Base-by-base conservation (phyloP, 2,113 vertebrate species). In the Charadrius vociferus region DNA sequence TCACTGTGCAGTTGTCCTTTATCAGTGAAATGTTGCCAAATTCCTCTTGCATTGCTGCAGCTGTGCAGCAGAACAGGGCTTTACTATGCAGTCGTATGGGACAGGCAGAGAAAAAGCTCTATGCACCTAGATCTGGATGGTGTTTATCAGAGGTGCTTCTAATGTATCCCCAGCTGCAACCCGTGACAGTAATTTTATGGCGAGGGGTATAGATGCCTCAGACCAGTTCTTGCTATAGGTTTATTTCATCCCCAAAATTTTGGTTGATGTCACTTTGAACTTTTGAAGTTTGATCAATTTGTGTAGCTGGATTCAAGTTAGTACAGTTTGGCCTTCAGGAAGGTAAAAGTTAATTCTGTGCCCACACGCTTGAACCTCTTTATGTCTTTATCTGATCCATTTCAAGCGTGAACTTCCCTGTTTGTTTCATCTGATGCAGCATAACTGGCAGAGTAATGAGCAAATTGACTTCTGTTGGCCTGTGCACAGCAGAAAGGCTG, bases 351-450 rank as follows among this genome's bases (percentile, higher is more conserved):
- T 90, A 95, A 86, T 62, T 82, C 58, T 43, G 9, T 59, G 30
- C 9, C 71, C 59, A n/a, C 62, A 26, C 3, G 17, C 62, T n/a
- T 74, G 75, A 96, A 67, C 72, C 50, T 78, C n/a, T 81, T 82
- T n/a, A 18, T 79, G 17, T 32, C 30, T 95, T 95, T 95, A 89
- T 95, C 86, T 94, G 77, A 84, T 91, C n/a, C 45, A 56, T 63
- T 45, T 93, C 49, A 37, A 87, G 93, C 94, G 58, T 72, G 61
- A 95, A 87, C 73, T 95, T 95, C 81, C 81, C 83, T 30, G 16
- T 83, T 59, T 78, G 73, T 84, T 90, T 84, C 94, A 61, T 84
- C 65, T 86, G 77, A 43, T 53, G 77, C 49, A 61, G 96, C 65
- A 24, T 22, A 70, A 81, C 72, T 61, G 82, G 84, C 68, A 79